phyloP scores from a whole-genome alignment of 1,140 invertebrate species.

The Temnothorax curvispinosus region DNA sequence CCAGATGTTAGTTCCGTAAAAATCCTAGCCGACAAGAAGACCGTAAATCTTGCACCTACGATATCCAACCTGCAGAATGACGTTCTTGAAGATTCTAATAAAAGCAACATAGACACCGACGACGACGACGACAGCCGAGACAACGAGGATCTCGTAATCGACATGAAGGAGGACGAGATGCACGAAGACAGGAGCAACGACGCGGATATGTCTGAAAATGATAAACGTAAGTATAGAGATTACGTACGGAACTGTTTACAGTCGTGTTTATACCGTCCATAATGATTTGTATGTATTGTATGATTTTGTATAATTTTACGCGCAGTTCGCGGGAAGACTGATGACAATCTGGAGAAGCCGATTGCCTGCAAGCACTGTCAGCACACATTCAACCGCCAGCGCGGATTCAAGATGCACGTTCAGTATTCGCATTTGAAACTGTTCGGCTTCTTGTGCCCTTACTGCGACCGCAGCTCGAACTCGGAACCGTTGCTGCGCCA shows the following conservation, averaged over 20 bases:
- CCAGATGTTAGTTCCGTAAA: neutral
- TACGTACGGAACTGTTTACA: neutral
- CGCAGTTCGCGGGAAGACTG: conserved; percentile 14
- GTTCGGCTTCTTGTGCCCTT: conserved; percentile 80
- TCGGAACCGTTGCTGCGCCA: conserved; percentile 76
- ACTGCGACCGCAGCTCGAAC: conserved; percentile 82
- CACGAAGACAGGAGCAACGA: neutral
- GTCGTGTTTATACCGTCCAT: neutral
- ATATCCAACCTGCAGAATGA: conserved; percentile 13
- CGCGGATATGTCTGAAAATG: neutral
- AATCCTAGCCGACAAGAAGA: neutral
- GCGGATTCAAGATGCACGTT: conserved; percentile 84
- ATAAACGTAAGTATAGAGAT: conserved; percentile 48
- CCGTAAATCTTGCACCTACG: conserved; percentile 8
- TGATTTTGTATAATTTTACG: neutral
- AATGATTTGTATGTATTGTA: too few relatives aligned
- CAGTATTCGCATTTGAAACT: conserved; percentile 80
- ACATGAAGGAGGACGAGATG: conserved; percentile 70
- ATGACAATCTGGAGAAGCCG: conserved; percentile 24
- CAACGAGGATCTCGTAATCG: conserved; percentile 67
- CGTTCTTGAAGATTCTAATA: conserved; percentile 11
- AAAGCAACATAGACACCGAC: conserved; percentile 34
- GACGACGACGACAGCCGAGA: conserved; percentile 72
- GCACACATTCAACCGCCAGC: conserved; percentile 74
- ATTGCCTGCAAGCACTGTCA: conserved; percentile 83